Evolutionary conservation across 2,113 vertebrate genomes (phyloP).

Genomic region (Python bivittatus): DNA sequence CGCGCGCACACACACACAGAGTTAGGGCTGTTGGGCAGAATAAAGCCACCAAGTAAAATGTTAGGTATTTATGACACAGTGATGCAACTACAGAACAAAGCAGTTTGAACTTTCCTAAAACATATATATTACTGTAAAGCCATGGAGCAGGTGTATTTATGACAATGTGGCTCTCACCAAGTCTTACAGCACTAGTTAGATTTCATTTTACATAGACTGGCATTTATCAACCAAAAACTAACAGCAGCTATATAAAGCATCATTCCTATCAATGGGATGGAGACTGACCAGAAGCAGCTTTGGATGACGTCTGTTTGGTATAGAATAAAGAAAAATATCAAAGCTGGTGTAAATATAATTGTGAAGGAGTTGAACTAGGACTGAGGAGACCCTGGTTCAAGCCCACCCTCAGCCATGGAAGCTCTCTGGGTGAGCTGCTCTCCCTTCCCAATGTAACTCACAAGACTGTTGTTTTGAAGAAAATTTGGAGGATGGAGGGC

Average conservation of each 20-base stretch:
- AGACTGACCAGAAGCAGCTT: too few species aligned
- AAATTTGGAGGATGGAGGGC: too few species aligned
- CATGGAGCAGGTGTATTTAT: neutral
- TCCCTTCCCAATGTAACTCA: too few species aligned
- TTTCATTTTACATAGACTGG: neutral
- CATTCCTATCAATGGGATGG: neutral
- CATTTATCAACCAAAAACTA: neutral
- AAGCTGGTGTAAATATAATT: too few species aligned
- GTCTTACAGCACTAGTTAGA: neutral
- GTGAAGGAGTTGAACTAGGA: too few species aligned
- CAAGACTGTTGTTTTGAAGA: too few species aligned
- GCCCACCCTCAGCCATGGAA: too few species aligned
- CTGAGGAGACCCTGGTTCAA: too few species aligned
- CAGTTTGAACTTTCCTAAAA: neutral
- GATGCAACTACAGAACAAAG: neutral
- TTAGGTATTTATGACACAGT: neutral
- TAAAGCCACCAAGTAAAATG: neutral
- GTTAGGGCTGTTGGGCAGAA: neutral
- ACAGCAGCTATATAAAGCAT: neutral
- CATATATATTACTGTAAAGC: neutral
- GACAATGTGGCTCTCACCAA: neutral
- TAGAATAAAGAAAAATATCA: too few species aligned
- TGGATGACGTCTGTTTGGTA: too few species aligned
- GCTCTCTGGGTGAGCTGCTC: too few species aligned
- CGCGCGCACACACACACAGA: neutral